Conservation (phyloP, 2,113 vertebrate genomes). For the Thymallus thymallus region DNA sequence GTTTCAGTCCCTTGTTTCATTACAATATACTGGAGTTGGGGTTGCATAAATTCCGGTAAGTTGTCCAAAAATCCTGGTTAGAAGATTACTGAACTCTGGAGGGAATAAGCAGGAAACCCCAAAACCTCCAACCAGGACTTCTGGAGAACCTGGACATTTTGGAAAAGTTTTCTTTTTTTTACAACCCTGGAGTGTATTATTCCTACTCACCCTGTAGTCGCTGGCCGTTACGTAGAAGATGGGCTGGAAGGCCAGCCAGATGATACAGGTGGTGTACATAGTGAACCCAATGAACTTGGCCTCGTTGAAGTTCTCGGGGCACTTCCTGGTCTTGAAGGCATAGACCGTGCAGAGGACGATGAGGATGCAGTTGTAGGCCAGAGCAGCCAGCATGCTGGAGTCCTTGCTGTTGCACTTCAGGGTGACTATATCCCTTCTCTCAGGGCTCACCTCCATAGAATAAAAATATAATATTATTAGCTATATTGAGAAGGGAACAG, state of each 20-base stretch:
- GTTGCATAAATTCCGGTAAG: too few species aligned
- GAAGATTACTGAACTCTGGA: too few species aligned
- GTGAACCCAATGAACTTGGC: slow-evolving; percentile 99
- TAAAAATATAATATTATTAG: too few species aligned
- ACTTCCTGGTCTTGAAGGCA: slow-evolving; percentile 98
- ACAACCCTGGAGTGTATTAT: not conserved
- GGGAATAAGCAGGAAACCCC: not conserved
- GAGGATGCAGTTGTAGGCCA: slow-evolving; percentile 95
- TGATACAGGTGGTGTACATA: slow-evolving; percentile 99
- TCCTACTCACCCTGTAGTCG: slow-evolving; percentile 89
- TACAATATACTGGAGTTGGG: too few species aligned
- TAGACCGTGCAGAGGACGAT: slow-evolving; percentile 97
- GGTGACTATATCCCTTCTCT: slow-evolving; percentile 90
- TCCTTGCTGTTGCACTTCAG: slow-evolving; percentile 95
- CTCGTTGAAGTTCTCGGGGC: slow-evolving; percentile 98
- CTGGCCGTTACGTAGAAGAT: slow-evolving; percentile 99
- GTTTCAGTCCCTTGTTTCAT: too few species aligned
- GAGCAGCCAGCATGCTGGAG: slow-evolving; percentile 92
- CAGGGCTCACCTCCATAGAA: slow-evolving; percentile 70
- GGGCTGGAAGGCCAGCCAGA: slow-evolving; percentile 99
- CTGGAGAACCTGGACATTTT: not conserved
- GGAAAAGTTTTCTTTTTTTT: not conserved
- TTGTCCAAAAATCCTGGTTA: too few species aligned
- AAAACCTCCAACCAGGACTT: not conserved
- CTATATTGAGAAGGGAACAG: not conserved